These are phyloP conservation scores for Oopsacas minuta DNA, from an alignment of 37 sponge, comb jelly and placozoan genomes.

Conservation along the genomic window DNA sequence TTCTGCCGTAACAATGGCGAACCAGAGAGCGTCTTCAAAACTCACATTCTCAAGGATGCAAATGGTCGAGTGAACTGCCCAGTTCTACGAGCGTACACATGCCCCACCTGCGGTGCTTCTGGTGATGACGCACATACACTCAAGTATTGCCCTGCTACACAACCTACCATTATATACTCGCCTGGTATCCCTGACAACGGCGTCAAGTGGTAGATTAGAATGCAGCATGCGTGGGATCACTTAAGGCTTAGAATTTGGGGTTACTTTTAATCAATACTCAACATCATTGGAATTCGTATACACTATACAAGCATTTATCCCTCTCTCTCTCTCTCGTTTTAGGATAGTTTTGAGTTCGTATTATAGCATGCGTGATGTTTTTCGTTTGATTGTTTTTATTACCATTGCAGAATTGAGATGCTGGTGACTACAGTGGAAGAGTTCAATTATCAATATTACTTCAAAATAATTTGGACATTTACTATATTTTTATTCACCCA, in stretches of 20 bases:
- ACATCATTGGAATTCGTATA: neutral
- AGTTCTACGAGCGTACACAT: constrained; percentile 89
- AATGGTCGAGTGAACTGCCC: constrained; percentile 91
- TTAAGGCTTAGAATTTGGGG: neutral
- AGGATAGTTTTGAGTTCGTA: neutral
- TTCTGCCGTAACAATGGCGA: constrained; percentile 98
- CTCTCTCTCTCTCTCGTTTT: no score
- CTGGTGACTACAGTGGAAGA: no score
- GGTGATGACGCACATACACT: constrained; percentile 93
- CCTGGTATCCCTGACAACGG: constrained; percentile 14
- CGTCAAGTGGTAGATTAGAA: neutral
- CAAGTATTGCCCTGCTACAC: constrained; percentile 76
- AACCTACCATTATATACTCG: neutral
- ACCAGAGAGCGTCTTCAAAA: constrained; percentile 78
- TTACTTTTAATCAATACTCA: neutral
- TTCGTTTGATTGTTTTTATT: constrained; percentile 16
- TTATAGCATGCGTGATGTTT: neutral
- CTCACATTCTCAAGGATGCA: constrained; percentile 74
- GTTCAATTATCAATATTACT: neutral
- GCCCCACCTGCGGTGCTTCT: constrained; percentile 93
- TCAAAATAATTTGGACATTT: neutral
- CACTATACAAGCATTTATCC: neutral
- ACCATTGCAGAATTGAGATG: neutral
- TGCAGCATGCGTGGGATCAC: neutral
- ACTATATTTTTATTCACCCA: neutral